Conservation (phyloP, 2,888 invertebrate genomes). For the Drosophila phalerata region DNA sequence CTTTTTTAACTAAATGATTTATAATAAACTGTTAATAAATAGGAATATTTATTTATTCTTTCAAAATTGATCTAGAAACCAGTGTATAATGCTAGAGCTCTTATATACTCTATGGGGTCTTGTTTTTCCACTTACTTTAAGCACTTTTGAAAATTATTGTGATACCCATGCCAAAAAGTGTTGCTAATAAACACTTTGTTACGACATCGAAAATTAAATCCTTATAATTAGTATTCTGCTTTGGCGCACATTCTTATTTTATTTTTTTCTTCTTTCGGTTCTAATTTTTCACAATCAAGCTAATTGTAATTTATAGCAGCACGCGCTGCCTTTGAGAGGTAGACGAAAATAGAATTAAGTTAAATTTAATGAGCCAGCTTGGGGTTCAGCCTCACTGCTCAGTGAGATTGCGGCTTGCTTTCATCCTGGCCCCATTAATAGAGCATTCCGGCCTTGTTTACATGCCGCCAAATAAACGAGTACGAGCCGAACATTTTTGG, state of each 20-base stretch:
- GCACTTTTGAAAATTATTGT: not conserved
- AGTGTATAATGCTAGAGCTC: too few species aligned
- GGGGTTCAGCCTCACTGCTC: constrained; percentile 33
- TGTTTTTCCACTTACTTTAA: not conserved
- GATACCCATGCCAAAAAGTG: not conserved
- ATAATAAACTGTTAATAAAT: too few species aligned
- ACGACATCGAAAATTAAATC: constrained; percentile 51
- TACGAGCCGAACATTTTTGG: constrained; percentile 1
- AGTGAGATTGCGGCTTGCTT: constrained; percentile 40
- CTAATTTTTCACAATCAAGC: constrained; percentile 74
- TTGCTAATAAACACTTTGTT: constrained; percentile 48
- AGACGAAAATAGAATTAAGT: constrained; percentile 64
- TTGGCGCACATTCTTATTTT: constrained; percentile 28
- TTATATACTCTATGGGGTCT: not conserved
- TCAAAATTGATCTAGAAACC: too few species aligned
- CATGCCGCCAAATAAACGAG: constrained; percentile 44
- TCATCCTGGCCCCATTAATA: constrained; percentile 22
- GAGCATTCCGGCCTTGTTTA: constrained; percentile 40
- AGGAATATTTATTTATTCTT: too few species aligned
- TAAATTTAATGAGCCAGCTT: constrained; percentile 67
- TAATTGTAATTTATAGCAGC: constrained; percentile 78
- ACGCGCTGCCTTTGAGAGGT: constrained; percentile 47
- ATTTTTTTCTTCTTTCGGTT: constrained; percentile 24
- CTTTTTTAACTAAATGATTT: too few species aligned
- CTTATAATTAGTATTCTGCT: constrained; percentile 63